Percentiles rank a stretch among this genome's conserved stretches.
phyloP scores from a whole-genome alignment of 2,888 invertebrate genomes.

The Drosophila barbarae region DNA sequence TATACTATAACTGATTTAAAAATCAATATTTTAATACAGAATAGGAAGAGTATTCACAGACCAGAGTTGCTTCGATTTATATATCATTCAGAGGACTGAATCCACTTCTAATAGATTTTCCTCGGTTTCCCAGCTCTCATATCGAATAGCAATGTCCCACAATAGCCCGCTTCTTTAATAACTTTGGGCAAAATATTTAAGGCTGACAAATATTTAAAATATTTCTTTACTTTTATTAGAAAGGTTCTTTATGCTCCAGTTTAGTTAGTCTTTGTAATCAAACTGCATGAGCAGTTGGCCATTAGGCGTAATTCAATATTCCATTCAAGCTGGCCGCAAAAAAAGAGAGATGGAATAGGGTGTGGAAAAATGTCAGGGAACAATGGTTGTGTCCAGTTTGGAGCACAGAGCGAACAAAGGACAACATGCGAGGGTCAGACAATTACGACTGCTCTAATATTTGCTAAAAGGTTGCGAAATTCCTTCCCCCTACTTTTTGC shows the following conservation, averaged over 20 bases:
- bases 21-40: neutral
- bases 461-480: constrained; percentile 35
- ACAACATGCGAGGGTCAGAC: constrained; percentile 50
- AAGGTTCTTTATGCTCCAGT: constrained; percentile 14
- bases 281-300: constrained; percentile 54
- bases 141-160: constrained; percentile 14
- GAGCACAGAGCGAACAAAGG: constrained; percentile 36
- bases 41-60: constrained; percentile 5
- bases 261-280: constrained; percentile 46
- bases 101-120: constrained; percentile 46
- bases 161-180: constrained; percentile 31
- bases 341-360: neutral
- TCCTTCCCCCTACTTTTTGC: constrained; percentile 1
- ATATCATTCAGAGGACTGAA: constrained; percentile 39
- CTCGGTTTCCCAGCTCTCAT: constrained; percentile 31
- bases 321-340: constrained; percentile 47
- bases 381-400: constrained; percentile 20
- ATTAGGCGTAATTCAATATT: constrained; percentile 72
- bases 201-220: constrained; percentile 66
- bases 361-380: constrained; percentile 6
- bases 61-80: neutral
- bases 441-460: constrained; percentile 58
- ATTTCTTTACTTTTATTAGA: constrained; percentile 54
- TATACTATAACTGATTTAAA: neutral
- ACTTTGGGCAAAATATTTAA: constrained; percentile 46